Conservation (phyloP, 2,888 invertebrate genomes). For the Torymus texanus region DNA sequence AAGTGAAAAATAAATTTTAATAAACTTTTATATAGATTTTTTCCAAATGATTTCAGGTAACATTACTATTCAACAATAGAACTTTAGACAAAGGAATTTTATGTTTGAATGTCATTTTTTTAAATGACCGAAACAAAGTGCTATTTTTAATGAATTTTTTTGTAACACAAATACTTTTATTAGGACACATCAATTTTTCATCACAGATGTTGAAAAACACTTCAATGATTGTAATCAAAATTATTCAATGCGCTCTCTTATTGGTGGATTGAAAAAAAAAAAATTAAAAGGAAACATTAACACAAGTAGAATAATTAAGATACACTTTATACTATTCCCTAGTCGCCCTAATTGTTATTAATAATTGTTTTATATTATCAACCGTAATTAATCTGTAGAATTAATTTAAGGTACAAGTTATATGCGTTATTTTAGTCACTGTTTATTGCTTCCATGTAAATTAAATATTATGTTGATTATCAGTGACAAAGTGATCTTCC, state of each 20-base stretch:
- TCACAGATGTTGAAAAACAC: constrained; percentile 25
- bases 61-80: constrained; percentile 35
- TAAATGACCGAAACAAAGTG: constrained; percentile 56
- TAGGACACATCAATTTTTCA: constrained; percentile 14
- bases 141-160: constrained; percentile 44
- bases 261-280: constrained; percentile 22
- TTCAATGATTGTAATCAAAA: constrained; percentile 31
- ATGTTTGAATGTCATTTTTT: constrained; percentile 50
- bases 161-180: constrained; percentile 26
- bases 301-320: constrained; percentile 43
- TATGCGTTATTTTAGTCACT: constrained; percentile 36
- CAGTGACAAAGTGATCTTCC: constrained; percentile 43
- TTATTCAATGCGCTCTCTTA: constrained; percentile 29
- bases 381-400: constrained; percentile 36
- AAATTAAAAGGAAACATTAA: constrained; percentile 31
- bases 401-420: constrained; percentile 52
- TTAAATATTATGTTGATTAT: constrained; percentile 31
- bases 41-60: constrained; percentile 33
- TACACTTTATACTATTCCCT: constrained; percentile 61
- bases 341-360: constrained; percentile 61
- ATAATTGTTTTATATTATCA: constrained; percentile 57
- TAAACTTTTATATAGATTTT: constrained; percentile 50
- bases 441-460: constrained; percentile 46
- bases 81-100: constrained; percentile 28
- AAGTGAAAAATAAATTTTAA: constrained; percentile 41